Percentiles rank a stretch among this genome's conserved stretches.
phyloP scores from a whole-genome alignment of 2,797 vertebrate species.

The Orientallactaga sibirica region DNA sequence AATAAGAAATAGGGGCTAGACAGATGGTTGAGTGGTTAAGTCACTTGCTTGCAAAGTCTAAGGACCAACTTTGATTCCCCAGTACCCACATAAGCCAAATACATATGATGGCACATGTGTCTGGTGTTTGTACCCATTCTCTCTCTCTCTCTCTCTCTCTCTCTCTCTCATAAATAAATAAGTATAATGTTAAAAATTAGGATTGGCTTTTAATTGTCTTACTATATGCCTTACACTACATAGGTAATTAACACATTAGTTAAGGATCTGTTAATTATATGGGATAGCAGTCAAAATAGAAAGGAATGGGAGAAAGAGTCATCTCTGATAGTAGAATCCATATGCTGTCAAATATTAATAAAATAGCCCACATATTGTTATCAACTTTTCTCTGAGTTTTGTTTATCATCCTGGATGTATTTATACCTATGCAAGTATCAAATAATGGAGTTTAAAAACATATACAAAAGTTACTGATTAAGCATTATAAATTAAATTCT shows the following conservation, averaged over 20 bases:
- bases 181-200: too few species aligned
- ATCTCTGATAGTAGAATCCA: neutral
- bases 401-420: neutral
- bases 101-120: too few species aligned
- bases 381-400: neutral
- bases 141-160: too few species aligned
- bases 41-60: too few species aligned
- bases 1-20: too few species aligned
- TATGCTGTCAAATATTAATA: neutral
- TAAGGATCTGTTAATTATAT: neutral
- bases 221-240: neutral
- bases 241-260: neutral
- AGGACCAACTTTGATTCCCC: too few species aligned
- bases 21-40: too few species aligned
- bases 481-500: neutral
- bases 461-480: neutral
- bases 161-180: too few species aligned
- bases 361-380: neutral
- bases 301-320: neutral
- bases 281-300: neutral
- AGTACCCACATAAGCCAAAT: too few species aligned
- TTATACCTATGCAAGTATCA: neutral
- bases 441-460: neutral
- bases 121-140: too few species aligned
- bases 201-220: neutral